phyloP scores from a whole-genome alignment of 2,888 invertebrate genomes.

The Limenitis camilla region DNA sequence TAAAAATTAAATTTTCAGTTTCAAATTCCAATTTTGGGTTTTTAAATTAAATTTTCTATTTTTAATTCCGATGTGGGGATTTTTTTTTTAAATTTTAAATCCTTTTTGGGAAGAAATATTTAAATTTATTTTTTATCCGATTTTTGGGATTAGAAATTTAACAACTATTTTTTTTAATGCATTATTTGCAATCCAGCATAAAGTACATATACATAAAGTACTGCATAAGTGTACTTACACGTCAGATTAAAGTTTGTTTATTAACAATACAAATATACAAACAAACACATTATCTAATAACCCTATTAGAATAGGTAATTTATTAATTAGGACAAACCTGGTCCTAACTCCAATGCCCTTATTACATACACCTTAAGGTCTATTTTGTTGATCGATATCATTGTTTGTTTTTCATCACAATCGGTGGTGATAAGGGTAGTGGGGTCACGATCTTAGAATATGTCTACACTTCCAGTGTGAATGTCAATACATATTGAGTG shows the following conservation, averaged over 20 bases:
- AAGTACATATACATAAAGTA: no score
- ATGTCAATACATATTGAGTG: neutral
- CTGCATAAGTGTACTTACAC: no score
- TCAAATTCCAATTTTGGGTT: no score
- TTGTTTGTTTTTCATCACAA: conserved; percentile 19
- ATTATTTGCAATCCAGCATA: no score
- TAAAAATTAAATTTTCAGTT: no score
- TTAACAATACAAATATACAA: neutral
- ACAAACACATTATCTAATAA: conserved; percentile 1
- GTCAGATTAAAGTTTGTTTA: neutral
- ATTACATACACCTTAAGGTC: conserved; percentile 1
- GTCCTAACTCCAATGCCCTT: neutral
- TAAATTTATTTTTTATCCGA: no score
- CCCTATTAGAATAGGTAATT: conserved; percentile 1
- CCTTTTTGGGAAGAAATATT: no score
- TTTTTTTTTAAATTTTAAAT: no score
- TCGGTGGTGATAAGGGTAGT: conserved; percentile 20
- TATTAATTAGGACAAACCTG: neutral
- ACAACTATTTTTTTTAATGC: no score
- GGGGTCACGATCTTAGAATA: conserved; percentile 18
- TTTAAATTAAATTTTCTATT: no score
- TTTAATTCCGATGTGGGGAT: no score
- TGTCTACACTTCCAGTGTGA: neutral
- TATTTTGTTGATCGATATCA: neutral
- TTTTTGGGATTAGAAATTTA: no score